Evolutionary conservation across 2,888 invertebrate species (phyloP).

Genomic region (Linyphia triangularis): DNA sequence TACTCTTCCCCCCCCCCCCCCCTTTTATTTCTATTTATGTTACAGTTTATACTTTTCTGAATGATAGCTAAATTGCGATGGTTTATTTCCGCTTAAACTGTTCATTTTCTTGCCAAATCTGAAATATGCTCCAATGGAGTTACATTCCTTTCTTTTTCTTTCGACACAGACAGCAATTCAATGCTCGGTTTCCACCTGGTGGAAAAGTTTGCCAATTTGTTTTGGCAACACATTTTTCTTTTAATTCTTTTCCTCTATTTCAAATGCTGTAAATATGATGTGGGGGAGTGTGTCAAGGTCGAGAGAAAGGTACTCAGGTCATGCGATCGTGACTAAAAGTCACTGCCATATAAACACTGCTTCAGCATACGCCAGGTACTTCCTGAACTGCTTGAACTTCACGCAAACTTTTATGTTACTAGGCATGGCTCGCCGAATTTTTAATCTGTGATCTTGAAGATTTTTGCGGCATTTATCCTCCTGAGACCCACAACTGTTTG

Average conservation of each 20-base stretch:
- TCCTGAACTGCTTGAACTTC: too few relatives aligned
- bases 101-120: conserved; percentile 27
- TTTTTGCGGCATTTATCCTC: too few relatives aligned
- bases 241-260: background rate
- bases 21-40: conserved; percentile 2
- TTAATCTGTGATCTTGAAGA: too few relatives aligned
- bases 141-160: background rate
- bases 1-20: background rate
- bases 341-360: too few relatives aligned
- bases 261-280: background rate
- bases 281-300: background rate
- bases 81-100: conserved; percentile 26
- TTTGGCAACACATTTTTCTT: background rate
- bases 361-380: too few relatives aligned
- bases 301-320: background rate
- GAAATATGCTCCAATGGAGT: conserved; percentile 24
- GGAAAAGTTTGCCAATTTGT: conserved; percentile 15
- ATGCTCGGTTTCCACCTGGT: conserved; percentile 8
- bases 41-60: background rate
- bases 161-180: background rate
- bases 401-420: too few relatives aligned
- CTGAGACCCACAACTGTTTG: too few relatives aligned
- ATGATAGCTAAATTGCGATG: background rate
- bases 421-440: too few relatives aligned
- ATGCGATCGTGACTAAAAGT: background rate